Base-by-base conservation (phyloP, 2,797 vertebrate genomes). In the Sus cebifrons region DNA sequence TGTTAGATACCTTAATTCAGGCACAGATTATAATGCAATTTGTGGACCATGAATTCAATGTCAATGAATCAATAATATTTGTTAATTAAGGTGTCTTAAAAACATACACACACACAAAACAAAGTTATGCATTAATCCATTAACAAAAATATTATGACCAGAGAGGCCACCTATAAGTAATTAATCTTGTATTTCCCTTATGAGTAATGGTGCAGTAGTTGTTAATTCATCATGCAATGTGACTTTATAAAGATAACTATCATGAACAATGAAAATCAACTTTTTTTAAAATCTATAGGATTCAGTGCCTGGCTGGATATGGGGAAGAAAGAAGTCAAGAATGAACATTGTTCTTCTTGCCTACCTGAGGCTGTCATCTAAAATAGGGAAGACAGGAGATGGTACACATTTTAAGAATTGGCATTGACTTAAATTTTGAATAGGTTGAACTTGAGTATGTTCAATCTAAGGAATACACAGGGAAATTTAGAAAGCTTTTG, bases 1-100 rank as follows among this genome's bases (percentile, higher is more conserved):
- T 64, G 81, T 54, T 90, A 78, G 40, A 62, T 90, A 40, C 90
- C 15, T 78, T 85, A 18, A 71, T 16, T 70, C 36, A 77, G 71
- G 25, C 56, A 23, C 71, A 25, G 62, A n/a, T 71, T 70, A 70
- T 29, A 71, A 16, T 8, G 15, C 15, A 71, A 49, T 64, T 94
- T 90, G n/a, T 84, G 64, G 14, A 20, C 11, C 6, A 3, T 64
- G 54, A 78, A 16, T 62, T 29, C 44, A 64, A 54, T 32, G 8
- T 78, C 62, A 90, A 79, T 62, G 16, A 54, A 79, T 85, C 44
- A 94, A 86, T 0, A 74, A 54, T 81, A 65, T 81, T 2, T 71
- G 49, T 71, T 90, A 85, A 54, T 84, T 70, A 94, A 78, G 23
- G 5, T 71, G n/a, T 90, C 56, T 64, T 68, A 89, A 94, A 64